phyloP scores from a whole-genome alignment of 2,113 vertebrate genomes.

The Limanda limanda region DNA sequence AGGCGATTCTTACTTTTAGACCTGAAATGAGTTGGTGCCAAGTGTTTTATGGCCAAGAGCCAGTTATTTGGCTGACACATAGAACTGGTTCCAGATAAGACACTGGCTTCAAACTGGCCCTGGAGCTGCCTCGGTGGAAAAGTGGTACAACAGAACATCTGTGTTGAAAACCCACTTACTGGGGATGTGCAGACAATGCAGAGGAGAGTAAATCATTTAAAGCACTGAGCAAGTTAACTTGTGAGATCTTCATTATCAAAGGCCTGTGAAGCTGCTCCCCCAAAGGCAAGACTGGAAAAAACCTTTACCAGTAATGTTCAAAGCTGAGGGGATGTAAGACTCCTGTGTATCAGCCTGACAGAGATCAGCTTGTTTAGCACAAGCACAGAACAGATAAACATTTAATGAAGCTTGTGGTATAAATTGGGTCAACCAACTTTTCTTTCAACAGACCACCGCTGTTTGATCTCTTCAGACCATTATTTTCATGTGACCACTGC shows the following conservation, averaged over 20 bases:
- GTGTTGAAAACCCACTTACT: too few relatives aligned
- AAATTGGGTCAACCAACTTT: conserved; percentile 55
- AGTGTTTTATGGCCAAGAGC: too few relatives aligned
- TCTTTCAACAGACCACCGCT: conserved; percentile 62
- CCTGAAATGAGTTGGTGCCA: too few relatives aligned
- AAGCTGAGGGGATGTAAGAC: conserved; percentile 53
- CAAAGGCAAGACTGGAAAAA: conserved; percentile 48
- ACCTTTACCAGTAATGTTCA: conserved; percentile 41
- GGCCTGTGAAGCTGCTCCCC: conserved; percentile 37
- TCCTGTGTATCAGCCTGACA: conserved; percentile 39
- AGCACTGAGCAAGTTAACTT: conserved; percentile 8
- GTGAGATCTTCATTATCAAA: conserved; percentile 53
- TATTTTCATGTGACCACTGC: conserved; percentile 20
- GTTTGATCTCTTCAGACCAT: conserved; percentile 55
- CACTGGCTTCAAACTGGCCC: too few relatives aligned
- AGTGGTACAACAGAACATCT: too few relatives aligned
- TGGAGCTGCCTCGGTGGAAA: too few relatives aligned
- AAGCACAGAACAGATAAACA: conserved; percentile 43
- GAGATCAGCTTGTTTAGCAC: conserved; percentile 46
- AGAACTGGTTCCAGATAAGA: too few relatives aligned
- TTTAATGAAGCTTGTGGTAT: conserved; percentile 50
- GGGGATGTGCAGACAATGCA: neutral
- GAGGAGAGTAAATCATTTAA: conserved; percentile 6
- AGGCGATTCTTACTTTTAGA: too few relatives aligned
- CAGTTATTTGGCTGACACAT: too few relatives aligned